Base-by-base conservation (phyloP, 2,888 invertebrate species). In the Ligdia adustata region DNA sequence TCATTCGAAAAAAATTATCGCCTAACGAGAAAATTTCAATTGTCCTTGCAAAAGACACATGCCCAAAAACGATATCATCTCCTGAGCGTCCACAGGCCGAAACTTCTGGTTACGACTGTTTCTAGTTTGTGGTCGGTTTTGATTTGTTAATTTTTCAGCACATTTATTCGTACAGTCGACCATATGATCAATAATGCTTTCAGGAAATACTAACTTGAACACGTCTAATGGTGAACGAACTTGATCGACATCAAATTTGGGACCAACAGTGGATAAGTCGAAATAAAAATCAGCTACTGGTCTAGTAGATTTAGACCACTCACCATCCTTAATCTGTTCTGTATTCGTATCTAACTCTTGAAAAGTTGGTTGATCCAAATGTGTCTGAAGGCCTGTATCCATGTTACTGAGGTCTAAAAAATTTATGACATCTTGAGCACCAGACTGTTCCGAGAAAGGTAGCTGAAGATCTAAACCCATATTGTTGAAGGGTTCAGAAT, bases 1-100 rank as follows among this genome's bases (percentile, higher is more conserved):
- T 38, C 38, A 38, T 38, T 38, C 1, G 39, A 39, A 39, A 39
- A 39, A 39, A 20, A 39, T 29, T 7, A 24, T 24, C 24, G 24
- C n/a, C 24, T 24, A n/a, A 24, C n/a, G 20, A n/a, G 20, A 29
- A 29, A 39, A 28, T 29, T 39, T 39, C 20, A 29, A n/a, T 29
- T 38, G 38, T 3, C 38, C 38, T 38, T 38, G 38, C 16, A 38
- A 16, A 3, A 38, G 38, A 28, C 38, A 38, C 9, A 38, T 16
- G 9, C 28, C 38, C 7, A 38, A 16, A 27, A 27, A 27, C 5
- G 27, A 27, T 27, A 27, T 5, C 12, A 35, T 22, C 24, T 35
- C 35, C 24, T 24, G 24, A 2, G 11, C 11, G 24, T 35, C 35
- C 6, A 24, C 13, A 24, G 35, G 35, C 1, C 35, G 22, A n/a